Evolutionary conservation across 2,797 vertebrate species (phyloP).

Genomic region (Anabacerthia variegaticeps): DNA sequence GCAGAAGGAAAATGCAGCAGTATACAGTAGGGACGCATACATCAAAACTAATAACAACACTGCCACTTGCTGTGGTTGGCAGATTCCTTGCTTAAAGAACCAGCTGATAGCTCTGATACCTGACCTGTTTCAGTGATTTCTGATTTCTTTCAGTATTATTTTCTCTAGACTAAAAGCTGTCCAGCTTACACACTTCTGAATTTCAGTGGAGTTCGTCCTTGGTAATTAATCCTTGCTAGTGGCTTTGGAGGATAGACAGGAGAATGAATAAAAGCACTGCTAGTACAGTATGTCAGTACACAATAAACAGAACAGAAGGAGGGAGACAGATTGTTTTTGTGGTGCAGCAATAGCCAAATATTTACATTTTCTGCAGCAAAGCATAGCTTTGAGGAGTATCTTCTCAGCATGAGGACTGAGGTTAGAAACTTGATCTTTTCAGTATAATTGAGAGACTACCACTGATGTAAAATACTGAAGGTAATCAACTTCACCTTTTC

Average conservation of each 20-base stretch:
- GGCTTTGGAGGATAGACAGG: background rate
- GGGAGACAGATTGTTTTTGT: background rate
- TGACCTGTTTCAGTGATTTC: background rate
- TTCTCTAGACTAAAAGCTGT: background rate
- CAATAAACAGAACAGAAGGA: conserved; percentile 19
- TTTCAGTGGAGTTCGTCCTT: background rate
- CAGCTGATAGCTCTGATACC: background rate
- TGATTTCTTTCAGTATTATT: background rate
- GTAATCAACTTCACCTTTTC: background rate
- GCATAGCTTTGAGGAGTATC: background rate
- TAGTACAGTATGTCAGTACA: background rate
- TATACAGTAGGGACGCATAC: background rate
- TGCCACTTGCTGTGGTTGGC: background rate
- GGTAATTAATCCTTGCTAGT: conserved; percentile 1
- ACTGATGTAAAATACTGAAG: background rate
- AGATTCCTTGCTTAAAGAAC: background rate
- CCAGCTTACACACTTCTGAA: background rate
- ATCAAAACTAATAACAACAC: background rate
- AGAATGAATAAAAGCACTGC: background rate
- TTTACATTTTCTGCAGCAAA: conserved; percentile 38
- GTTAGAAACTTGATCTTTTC: background rate
- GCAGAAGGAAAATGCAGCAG: background rate
- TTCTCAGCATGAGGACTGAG: background rate
- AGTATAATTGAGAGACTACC: background rate
- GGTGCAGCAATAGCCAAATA: conserved; percentile 32